phyloP scores from a whole-genome alignment of 2,888 invertebrate genomes.

The Eulithis testata region DNA sequence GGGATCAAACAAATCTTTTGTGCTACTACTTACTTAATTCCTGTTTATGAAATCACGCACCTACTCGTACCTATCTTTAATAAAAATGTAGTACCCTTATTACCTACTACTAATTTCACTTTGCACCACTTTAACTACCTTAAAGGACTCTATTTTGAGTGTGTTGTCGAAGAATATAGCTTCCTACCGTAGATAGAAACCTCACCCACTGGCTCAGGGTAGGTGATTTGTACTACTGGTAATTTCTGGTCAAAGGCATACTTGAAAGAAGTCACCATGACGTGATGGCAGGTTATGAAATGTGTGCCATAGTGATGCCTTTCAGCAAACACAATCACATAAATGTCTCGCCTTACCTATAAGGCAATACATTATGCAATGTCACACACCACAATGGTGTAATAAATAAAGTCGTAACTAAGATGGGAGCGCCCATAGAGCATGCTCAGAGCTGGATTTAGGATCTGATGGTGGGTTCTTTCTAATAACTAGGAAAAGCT shows the following conservation, averaged over 20 bases:
- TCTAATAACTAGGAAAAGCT: no score
- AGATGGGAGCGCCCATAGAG: conserved; percentile 55
- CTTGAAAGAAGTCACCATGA: not conserved
- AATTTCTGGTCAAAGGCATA: no score
- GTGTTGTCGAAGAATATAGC: no score
- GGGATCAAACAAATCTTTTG: conserved; percentile 47
- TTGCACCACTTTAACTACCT: no score
- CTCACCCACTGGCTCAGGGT: no score
- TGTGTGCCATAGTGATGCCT: conserved; percentile 44
- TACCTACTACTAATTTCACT: no score
- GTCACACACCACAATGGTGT: conserved; percentile 49
- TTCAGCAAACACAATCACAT: conserved; percentile 53
- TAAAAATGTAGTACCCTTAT: no score
- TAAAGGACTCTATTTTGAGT: no score
- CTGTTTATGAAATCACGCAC: not conserved
- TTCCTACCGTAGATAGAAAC: no score
- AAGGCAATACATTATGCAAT: conserved; percentile 53
- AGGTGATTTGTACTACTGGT: no score
- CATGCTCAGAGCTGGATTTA: conserved; percentile 21
- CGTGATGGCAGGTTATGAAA: conserved; percentile 29
- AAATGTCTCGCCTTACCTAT: conserved; percentile 46
- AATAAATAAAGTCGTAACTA: conserved; percentile 51
- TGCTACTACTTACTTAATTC: not conserved
- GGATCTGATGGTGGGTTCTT: not conserved
- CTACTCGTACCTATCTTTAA: not conserved